Conservation (phyloP, 1,140 invertebrate genomes). For the Tetragonula clypearis region DNA sequence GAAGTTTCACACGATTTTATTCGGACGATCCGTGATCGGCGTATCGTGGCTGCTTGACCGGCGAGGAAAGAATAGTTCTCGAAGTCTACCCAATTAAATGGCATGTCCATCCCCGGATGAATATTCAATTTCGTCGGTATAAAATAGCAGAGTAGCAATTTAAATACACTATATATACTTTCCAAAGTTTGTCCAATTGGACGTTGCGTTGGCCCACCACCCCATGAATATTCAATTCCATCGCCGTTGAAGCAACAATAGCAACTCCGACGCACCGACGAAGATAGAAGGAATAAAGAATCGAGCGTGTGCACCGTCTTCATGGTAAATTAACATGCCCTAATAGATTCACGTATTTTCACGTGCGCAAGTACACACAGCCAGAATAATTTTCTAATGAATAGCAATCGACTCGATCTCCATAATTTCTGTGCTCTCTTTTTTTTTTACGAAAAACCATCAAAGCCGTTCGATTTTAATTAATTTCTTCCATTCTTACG, state of each 20-base stretch:
- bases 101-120: not conserved
- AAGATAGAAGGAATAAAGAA: not conserved
- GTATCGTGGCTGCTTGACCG: not conserved
- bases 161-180: constrained; percentile 24
- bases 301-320: no score
- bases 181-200: constrained; percentile 19
- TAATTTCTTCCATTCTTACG: not conserved
- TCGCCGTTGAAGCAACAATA: constrained; percentile 1
- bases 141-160: constrained; percentile 11
- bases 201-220: not conserved
- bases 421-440: not conserved
- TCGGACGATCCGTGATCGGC: not conserved
- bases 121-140: constrained; percentile 21
- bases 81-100: constrained; percentile 6
- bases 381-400: not conserved
- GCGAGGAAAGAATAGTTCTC: not conserved
- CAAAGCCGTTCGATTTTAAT: not conserved
- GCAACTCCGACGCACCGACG: not conserved
- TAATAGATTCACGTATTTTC: not conserved
- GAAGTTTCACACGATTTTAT: not conserved
- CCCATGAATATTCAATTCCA: not conserved
- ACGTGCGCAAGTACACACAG: not conserved
- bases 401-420: not conserved
- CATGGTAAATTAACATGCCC: not conserved
- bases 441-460: not conserved